Evolutionary conservation across 2,888 invertebrate genomes (phyloP).

Genomic region (Aphodius sticticus): DNA sequence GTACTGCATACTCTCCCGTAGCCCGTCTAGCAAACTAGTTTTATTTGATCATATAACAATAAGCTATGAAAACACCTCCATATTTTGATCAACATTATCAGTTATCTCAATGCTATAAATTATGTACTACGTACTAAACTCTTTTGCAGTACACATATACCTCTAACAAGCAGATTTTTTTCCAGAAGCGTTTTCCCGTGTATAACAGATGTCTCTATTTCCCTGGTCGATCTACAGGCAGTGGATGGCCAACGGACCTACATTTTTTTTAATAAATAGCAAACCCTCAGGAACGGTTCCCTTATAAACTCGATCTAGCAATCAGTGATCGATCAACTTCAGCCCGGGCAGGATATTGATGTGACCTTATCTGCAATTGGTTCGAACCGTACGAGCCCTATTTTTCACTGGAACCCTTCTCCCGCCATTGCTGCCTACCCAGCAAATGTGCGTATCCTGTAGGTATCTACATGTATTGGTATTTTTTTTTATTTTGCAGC

Average conservation of each 20-base stretch:
- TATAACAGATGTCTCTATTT: constrained; percentile 4
- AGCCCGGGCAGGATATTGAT: constrained; percentile 34
- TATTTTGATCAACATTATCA: too few species aligned
- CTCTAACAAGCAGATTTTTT: too few species aligned
- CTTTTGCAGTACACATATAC: too few species aligned
- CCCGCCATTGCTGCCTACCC: constrained; percentile 23
- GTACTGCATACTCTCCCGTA: too few species aligned
- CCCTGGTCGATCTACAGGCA: neutral
- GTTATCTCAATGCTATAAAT: too few species aligned
- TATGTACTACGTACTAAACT: too few species aligned
- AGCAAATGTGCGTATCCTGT: constrained; percentile 6
- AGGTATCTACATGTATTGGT: neutral
- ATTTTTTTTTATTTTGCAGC: neutral
- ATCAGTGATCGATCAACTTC: constrained; percentile 38
- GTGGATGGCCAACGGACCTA: neutral
- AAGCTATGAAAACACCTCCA: too few species aligned
- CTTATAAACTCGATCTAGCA: constrained; percentile 26
- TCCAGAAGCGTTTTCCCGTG: neutral
- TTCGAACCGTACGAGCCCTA: constrained; percentile 29
- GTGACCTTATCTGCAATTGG: constrained; percentile 38
- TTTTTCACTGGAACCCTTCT: constrained; percentile 30
- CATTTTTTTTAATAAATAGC: neutral
- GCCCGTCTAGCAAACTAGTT: too few species aligned
- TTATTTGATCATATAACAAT: too few species aligned
- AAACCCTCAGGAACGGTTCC: neutral